Percentiles rank a stretch among this genome's conserved stretches.
Evolutionary conservation across 1,140 invertebrate species (phyloP).

Genomic region (Batillaria attramentaria): DNA sequence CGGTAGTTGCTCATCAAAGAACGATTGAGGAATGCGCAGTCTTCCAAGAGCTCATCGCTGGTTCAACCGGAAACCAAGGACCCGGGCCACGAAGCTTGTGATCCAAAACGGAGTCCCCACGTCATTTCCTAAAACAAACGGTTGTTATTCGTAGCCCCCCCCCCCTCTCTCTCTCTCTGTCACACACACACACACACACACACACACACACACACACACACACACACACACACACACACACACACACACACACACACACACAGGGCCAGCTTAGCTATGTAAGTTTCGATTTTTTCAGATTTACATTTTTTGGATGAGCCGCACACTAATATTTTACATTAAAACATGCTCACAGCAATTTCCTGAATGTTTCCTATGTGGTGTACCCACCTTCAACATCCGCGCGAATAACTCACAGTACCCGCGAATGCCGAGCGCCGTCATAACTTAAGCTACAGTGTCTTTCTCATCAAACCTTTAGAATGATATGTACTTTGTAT

Average conservation of each 20-base stretch:
- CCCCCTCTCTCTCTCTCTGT: constrained; percentile 30
- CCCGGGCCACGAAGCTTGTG: not conserved
- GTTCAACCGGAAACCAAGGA: not conserved
- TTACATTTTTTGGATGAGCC: not conserved
- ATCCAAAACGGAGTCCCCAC: not conserved
- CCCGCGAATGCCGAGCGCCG: not conserved
- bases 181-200: constrained; percentile 46
- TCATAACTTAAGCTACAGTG: not conserved
- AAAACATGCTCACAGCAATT: not conserved
- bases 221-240: not conserved
- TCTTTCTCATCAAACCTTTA: too few relatives aligned
- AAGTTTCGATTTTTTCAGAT: not conserved
- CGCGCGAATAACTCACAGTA: not conserved
- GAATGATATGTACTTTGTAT: not conserved
- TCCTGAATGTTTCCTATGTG: not conserved
- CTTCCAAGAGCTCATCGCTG: too few relatives aligned
- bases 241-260: not conserved
- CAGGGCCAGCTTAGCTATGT: not conserved
- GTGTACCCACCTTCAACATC: not conserved
- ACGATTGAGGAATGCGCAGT: too few relatives aligned
- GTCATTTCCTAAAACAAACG: not conserved
- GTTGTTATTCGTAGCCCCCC: not conserved
- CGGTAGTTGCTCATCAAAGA: too few relatives aligned
- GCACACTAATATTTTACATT: not conserved
- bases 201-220: constrained; percentile 19